Evolutionary conservation across 2,797 vertebrate genomes (phyloP).

Genomic region (Yasuhikotakia modesta): DNA sequence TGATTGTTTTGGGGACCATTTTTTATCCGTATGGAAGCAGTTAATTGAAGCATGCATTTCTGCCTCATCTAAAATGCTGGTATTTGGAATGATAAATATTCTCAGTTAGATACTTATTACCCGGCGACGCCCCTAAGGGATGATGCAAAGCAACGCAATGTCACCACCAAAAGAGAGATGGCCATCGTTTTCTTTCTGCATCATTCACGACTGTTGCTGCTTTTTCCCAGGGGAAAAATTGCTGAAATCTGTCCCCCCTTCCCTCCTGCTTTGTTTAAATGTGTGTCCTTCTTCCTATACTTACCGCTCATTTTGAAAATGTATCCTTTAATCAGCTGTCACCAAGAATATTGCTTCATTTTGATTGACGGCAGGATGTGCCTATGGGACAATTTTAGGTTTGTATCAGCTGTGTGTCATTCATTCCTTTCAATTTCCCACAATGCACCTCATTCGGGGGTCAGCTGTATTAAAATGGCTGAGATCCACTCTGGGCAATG

Average conservation of each 20-base stretch:
- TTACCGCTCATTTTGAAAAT: slow-evolving; percentile 36
- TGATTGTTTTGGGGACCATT: slow-evolving; percentile 49
- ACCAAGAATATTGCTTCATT: slow-evolving; percentile 31
- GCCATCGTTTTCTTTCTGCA: slow-evolving; percentile 36
- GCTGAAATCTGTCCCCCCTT: not conserved
- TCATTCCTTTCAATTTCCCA: slow-evolving; percentile 45
- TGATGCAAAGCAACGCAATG: slow-evolving; percentile 38
- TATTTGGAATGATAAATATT: slow-evolving; percentile 53
- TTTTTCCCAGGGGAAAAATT: not conserved
- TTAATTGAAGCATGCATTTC: slow-evolving; percentile 51
- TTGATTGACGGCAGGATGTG: slow-evolving; percentile 37
- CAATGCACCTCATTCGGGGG: slow-evolving; percentile 44
- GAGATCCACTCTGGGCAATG: slow-evolving; percentile 44
- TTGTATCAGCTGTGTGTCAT: slow-evolving; percentile 30
- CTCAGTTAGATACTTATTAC: slow-evolving; percentile 50
- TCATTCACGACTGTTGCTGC: slow-evolving; percentile 15
- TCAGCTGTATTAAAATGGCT: slow-evolving; percentile 55
- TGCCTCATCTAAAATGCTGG: slow-evolving; percentile 39
- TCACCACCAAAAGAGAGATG: slow-evolving; percentile 40
- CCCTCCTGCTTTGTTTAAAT: not conserved
- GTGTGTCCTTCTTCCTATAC: slow-evolving; percentile 16
- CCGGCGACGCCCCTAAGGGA: slow-evolving; percentile 41
- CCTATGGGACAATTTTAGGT: slow-evolving; percentile 33
- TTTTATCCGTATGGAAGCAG: slow-evolving; percentile 48
- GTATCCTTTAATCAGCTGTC: slow-evolving; percentile 46